Percentiles rank a stretch among this genome's conserved stretches.
phyloP scores from a whole-genome alignment of 2,888 invertebrate species.

The Apodemia duryi region DNA sequence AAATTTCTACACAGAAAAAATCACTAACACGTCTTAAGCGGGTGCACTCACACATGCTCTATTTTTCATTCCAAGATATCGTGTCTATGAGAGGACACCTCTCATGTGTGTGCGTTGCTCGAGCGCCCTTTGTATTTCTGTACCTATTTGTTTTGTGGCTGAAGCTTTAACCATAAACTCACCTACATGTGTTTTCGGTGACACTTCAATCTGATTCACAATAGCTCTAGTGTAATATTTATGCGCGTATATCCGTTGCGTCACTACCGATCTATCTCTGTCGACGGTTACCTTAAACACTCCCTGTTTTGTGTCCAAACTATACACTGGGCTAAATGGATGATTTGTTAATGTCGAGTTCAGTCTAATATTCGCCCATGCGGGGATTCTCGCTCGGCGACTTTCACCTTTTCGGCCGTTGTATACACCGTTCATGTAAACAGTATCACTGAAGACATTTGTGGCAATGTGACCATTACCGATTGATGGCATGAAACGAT shows the following conservation, averaged over 20 bases:
- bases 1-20: too few species aligned
- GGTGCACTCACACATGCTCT: too few species aligned
- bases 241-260: slow-evolving; percentile 71
- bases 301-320: slow-evolving; percentile 65
- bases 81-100: too few species aligned
- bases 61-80: too few species aligned
- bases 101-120: too few species aligned
- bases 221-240: slow-evolving; percentile 70
- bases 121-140: too few species aligned
- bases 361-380: slow-evolving; percentile 75
- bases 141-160: too few species aligned
- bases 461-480: slow-evolving; percentile 81
- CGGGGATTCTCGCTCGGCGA: slow-evolving; percentile 80
- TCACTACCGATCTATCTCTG: slow-evolving; percentile 65
- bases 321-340: slow-evolving; percentile 61
- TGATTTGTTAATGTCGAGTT: slow-evolving; percentile 63
- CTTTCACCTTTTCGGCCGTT: slow-evolving; percentile 77
- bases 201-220: slow-evolving; percentile 69
- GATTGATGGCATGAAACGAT: slow-evolving; percentile 79
- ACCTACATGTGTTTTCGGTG: slow-evolving; percentile 62
- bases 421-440: slow-evolving; percentile 81
- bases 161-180: slow-evolving; percentile 23
- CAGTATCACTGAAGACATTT: slow-evolving; percentile 78
- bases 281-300: slow-evolving; percentile 69
- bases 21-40: too few species aligned